Evolutionary conservation across 2,888 invertebrate species (phyloP), one percentile per base, ranked within the genome.

Genomic region (Chrysolina americana): DNA sequence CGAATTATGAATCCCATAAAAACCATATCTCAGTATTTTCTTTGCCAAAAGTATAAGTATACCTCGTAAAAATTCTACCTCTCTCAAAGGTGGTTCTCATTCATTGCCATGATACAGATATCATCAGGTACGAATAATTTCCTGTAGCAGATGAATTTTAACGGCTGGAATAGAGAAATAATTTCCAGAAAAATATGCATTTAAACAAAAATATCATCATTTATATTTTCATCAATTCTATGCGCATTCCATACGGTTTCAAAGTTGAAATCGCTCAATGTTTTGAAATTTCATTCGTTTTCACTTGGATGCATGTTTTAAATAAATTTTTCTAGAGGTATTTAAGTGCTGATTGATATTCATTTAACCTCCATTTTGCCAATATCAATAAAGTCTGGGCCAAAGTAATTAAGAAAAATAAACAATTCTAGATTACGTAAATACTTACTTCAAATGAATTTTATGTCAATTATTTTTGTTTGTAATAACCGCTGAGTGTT

Each of bases 301-400:
- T 11, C 53, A 41, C 36, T 56, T 53, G 15, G 64, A 50, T 73
- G 44, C 65, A 73, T 70, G 74, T 75, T 74, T 48, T 47, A 74
- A 72, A 73, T 77, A 76, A 69, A 75, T 71, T 70, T 47, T n/a
- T 23, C 53, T 53, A 48, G 59, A 74, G 53, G 73, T 68, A 75
- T 56, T 36, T 44, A 53, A 70, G 75, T 66, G 78, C 65, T 75
- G 78, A 78, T 64, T 75, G 78, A 78, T 71, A 68, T 70, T 74
- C 76, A 76, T 78, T 76, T 73, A 76, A 73, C 71, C 65, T 72
- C 70, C 76, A 73, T 76, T 78, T 75, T 66, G 78, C 78, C 78
- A 78, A 78, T 76, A 76, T 78, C 76, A 78, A 78, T 78, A 76
- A 73, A 73, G 75, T 62, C 53, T 53, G 64, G 70, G 76, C 78